Evolutionary conservation across 2,797 vertebrate species (phyloP).

Genomic region (Enteromius anoplus): DNA sequence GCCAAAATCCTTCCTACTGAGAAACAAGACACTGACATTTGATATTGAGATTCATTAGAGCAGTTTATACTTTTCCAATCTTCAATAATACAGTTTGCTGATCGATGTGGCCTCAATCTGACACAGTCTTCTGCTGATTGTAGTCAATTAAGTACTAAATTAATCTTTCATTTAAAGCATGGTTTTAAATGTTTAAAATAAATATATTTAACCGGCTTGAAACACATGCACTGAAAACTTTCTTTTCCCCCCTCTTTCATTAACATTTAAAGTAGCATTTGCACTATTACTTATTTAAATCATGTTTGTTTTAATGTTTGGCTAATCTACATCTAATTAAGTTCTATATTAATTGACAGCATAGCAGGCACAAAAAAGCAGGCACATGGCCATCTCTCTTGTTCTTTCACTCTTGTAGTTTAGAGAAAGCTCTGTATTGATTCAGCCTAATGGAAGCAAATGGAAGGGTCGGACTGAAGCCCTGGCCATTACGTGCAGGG

Average conservation of each 20-base stretch:
- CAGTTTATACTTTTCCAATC: neutral
- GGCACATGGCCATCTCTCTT: neutral
- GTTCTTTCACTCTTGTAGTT: neutral
- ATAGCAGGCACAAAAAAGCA: neutral
- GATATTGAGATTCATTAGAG: neutral
- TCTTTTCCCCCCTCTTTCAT: neutral
- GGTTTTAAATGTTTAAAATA: neutral
- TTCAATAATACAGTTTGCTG: neutral
- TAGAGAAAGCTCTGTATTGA: constrained; percentile 45
- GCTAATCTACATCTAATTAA: neutral
- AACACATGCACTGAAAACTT: neutral
- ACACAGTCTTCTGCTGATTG: neutral
- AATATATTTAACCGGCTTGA: neutral
- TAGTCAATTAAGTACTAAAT: neutral
- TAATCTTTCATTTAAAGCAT: neutral
- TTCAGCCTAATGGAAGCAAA: constrained; percentile 47
- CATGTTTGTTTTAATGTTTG: neutral
- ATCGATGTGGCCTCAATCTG: neutral
- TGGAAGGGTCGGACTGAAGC: constrained; percentile 6
- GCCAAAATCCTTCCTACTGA: neutral
- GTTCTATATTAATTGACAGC: constrained; percentile 2
- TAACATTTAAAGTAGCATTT: neutral
- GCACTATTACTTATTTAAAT: neutral
- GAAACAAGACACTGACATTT: neutral
- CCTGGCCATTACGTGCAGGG: constrained; percentile 9